phyloP scores from a whole-genome alignment of 2,888 invertebrate species.

The Margaritifera margaritifera region DNA sequence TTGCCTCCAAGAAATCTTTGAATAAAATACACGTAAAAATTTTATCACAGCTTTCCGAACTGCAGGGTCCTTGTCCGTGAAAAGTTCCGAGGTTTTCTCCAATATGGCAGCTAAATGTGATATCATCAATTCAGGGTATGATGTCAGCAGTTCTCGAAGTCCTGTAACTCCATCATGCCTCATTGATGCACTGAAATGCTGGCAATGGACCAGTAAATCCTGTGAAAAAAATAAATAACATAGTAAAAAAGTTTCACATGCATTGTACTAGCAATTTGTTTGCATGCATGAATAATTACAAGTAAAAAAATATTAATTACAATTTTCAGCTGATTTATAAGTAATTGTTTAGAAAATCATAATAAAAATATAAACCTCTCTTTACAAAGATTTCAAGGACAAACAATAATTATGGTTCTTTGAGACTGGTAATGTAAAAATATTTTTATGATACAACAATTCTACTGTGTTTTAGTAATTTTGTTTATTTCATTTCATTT shows the following conservation, averaged over 20 bases:
- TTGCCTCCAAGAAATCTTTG: constrained; percentile 38
- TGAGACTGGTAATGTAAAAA: too few relatives aligned
- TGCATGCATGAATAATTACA: too few relatives aligned
- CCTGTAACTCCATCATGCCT: constrained; percentile 78
- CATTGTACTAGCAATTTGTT: too few relatives aligned
- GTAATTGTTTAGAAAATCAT: too few relatives aligned
- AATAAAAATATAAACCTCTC: too few relatives aligned
- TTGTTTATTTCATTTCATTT: too few relatives aligned
- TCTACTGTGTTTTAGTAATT: too few relatives aligned
- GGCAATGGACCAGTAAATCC: constrained; percentile 82
- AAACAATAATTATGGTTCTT: too few relatives aligned
- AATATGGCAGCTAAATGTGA: constrained; percentile 81
- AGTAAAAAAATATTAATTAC: too few relatives aligned
- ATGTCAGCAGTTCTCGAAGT: constrained; percentile 76
- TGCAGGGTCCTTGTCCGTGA: constrained; percentile 81
- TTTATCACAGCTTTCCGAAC: constrained; percentile 75
- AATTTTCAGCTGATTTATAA: too few relatives aligned
- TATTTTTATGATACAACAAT: too few relatives aligned
- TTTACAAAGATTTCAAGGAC: too few relatives aligned
- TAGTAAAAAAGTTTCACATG: constrained; percentile 12
- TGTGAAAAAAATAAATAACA: constrained; percentile 53
- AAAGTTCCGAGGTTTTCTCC: constrained; percentile 80
- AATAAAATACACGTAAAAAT: constrained; percentile 70
- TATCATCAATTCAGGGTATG: constrained; percentile 75
- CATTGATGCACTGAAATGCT: constrained; percentile 83